Evolutionary conservation across 2,797 vertebrate genomes (phyloP), one percentile per base, ranked within the genome.

Genomic region (Chaenodraco wilsoni): DNA sequence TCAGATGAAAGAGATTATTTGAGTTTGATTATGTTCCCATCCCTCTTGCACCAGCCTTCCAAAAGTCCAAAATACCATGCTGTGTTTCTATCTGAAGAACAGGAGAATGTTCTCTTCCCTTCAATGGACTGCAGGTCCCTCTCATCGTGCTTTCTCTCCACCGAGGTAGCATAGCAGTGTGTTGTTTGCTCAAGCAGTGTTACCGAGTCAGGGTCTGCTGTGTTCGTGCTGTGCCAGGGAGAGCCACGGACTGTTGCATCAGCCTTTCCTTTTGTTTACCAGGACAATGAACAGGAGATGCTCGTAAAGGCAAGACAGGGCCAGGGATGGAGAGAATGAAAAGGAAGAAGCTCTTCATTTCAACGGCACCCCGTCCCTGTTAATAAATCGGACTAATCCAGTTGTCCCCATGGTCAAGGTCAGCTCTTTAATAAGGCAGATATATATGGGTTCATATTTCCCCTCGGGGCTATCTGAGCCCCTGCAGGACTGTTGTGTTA

Each of bases 391-490:
- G 72, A 69, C 82, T 87, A 91, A 91, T 91, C 81, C 78, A 58
- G 87, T 82, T 87, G 82, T 79, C 76, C 76, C 85, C 68, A 57
- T n/a, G 81, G 84, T 88, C 85, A 91, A 92, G 89, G 90, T 93
- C 90, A 91, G 82, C 66, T 87, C 80, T 89, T 92, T 91, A 91
- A 90, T 90, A 91, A 87, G 84, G 74, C 73, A 86, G 90, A 92
- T 92, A 90, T 93, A 21, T 21, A 21, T 43, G 76, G 82, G 74
- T 78, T 89, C 80, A 79, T 81, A 90, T 89, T 88, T 88, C 83
- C 84, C 87, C 79, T 84, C 27, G 4, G 59, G 23, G 66, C 84
- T 88, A 89, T 89, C 88, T 73, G 86, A 69, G 84, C 82, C 70
- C 73, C 80, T 21, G 83, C 87, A 83, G 83, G 69, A 62, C 80